These are phyloP conservation scores for Micrasema minimum DNA, from an alignment of 1,140 invertebrate species.

Conservation along the genomic window DNA sequence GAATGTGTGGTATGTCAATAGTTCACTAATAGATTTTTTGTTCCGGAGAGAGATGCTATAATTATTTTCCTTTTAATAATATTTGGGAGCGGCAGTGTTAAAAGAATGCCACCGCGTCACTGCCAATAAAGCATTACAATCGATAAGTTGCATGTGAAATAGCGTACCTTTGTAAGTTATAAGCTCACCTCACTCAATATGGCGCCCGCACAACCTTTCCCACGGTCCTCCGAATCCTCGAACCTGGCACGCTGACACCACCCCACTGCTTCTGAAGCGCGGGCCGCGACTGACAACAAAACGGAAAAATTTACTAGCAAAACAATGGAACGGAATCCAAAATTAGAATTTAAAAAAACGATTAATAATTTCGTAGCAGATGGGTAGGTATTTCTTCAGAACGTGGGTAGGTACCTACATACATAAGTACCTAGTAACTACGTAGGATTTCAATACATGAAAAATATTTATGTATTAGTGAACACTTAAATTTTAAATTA, in stretches of 20 bases:
- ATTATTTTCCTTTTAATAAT: constrained; percentile 30
- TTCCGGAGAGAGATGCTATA: neutral
- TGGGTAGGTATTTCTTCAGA: too few species aligned
- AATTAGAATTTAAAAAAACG: too few species aligned
- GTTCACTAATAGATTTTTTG: constrained; percentile 1
- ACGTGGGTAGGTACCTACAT: too few species aligned
- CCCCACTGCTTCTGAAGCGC: constrained; percentile 18
- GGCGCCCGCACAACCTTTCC: constrained; percentile 18
- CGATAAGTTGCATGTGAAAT: constrained; percentile 34
- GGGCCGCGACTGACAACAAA: neutral
- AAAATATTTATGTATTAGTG: too few species aligned
- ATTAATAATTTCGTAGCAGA: too few species aligned
- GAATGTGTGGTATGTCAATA: neutral
- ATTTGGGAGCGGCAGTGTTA: constrained; percentile 3
- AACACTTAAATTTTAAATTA: too few species aligned
- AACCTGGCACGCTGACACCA: constrained; percentile 18
- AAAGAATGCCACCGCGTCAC: constrained; percentile 37
- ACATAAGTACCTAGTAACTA: too few species aligned
- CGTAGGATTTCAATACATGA: too few species aligned
- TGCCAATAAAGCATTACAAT: constrained; percentile 37
- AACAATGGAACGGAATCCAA: constrained; percentile 3
- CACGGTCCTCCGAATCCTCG: constrained; percentile 8
- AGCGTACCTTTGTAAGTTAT: constrained; percentile 18
- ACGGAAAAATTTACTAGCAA: neutral
- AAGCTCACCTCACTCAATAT: constrained; percentile 8